These are phyloP conservation scores for Notarius quadriscutis DNA, from an alignment of 2,113 vertebrate genomes.

Conservation along the genomic window DNA sequence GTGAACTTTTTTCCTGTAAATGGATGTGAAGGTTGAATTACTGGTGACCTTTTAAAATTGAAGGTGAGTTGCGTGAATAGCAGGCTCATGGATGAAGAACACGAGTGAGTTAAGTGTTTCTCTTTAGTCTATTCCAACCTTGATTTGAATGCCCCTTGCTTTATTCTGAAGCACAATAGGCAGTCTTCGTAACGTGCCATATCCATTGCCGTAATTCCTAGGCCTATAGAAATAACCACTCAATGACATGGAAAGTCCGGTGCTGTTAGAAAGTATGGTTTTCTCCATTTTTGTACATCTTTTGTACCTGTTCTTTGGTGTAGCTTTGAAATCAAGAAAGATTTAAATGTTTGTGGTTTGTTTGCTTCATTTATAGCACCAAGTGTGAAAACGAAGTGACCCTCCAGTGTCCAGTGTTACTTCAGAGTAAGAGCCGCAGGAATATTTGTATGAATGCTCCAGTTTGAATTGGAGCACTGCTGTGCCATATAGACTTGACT, in stretches of 20 bases:
- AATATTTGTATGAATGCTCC: not conserved
- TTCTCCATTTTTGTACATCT: not conserved
- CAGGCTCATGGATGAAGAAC: not conserved
- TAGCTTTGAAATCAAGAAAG: not conserved
- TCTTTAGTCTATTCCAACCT: constrained; percentile 20
- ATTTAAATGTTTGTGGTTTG: constrained; percentile 1
- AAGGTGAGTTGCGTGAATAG: constrained; percentile 20
- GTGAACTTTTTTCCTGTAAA: constrained; percentile 27
- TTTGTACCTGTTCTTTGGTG: not conserved
- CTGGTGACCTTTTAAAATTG: constrained; percentile 28
- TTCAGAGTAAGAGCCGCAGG: not conserved
- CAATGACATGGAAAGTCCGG: not conserved
- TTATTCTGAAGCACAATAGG: not conserved
- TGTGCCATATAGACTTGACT: not conserved
- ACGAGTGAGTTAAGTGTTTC: constrained; percentile 12
- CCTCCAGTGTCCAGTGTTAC: not conserved
- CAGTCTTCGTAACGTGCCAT: constrained; percentile 7
- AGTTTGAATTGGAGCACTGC: not conserved
- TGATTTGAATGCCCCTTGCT: constrained; percentile 22
- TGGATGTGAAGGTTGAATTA: constrained; percentile 23
- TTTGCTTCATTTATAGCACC: not conserved
- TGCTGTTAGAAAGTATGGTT: not conserved
- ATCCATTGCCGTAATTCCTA: not conserved
- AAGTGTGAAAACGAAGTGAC: not conserved
- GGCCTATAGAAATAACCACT: not conserved